Base-by-base conservation (phyloP, 1,140 invertebrate species). In the Cherax quadricarinatus region DNA sequence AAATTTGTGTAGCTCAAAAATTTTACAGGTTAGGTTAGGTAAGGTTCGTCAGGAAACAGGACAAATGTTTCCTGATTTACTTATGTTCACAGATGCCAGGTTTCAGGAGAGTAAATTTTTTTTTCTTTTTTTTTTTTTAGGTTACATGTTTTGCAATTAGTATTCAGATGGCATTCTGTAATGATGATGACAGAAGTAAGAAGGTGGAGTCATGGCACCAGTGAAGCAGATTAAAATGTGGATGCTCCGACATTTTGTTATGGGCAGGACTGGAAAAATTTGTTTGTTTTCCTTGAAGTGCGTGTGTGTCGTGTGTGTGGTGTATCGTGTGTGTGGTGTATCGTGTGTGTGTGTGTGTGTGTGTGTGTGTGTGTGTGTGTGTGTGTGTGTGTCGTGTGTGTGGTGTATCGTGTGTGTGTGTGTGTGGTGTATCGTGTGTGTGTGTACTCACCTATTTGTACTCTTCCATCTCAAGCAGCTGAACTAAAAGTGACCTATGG, bases 271-370 rank as follows among this genome's bases (percentile, higher is more conserved):
- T 48, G 60, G 60, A 6, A 85, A n/a, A 48, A 21, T 49, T 62
- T 62, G 82, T 70, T 85, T 84, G 53, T 84, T 62, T 84, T 82
- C 82, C 82, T 70, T 41, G 24, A 30, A 85, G 83, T 24, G n/a
- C n/a, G n/a, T n/a, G n/a, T n/a, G n/a, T n/a, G n/a, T n/a, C n/a
- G n/a, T n/a, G n/a, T n/a, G n/a, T n/a, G n/a, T n/a, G n/a, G n/a
- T n/a, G n/a, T n/a, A n/a, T n/a, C n/a, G n/a, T n/a, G n/a, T n/a
- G n/a, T n/a, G n/a, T n/a, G n/a, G n/a, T n/a, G n/a, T n/a, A n/a
- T n/a, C n/a, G n/a, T n/a, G n/a, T n/a, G n/a, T n/a, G n/a, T n/a
- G n/a, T n/a, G n/a, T n/a, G n/a, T n/a, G n/a, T n/a, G n/a, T n/a
- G n/a, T n/a, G n/a, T n/a, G n/a, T n/a, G n/a, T n/a, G n/a, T n/a